Evolutionary conservation across 2,113 vertebrate species (phyloP).

Genomic region (Heterochromis multidens): DNA sequence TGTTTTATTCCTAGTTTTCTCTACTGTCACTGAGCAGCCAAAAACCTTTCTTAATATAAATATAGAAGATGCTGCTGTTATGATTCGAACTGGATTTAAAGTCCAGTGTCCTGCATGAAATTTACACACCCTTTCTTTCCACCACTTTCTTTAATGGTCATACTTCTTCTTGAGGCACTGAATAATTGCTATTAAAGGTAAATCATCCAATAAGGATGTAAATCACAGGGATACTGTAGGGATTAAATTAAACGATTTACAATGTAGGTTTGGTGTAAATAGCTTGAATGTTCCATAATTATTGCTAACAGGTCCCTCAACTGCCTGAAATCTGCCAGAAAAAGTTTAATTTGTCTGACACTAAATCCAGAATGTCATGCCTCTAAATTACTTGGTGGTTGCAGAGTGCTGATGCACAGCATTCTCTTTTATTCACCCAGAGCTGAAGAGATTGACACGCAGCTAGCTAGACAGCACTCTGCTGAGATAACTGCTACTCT

Average conservation of each 20-base stretch:
- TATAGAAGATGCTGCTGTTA: neutral
- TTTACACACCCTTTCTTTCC: neutral
- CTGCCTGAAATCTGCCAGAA: neutral
- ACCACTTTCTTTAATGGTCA: neutral
- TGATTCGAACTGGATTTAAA: neutral
- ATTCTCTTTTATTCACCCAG: constrained; percentile 50
- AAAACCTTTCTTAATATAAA: neutral
- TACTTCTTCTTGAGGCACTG: neutral
- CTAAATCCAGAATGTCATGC: constrained; percentile 61
- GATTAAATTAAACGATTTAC: constrained; percentile 26
- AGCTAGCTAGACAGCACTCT: constrained; percentile 48
- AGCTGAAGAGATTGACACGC: constrained; percentile 46
- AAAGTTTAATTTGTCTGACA: constrained; percentile 22
- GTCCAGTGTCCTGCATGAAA: neutral
- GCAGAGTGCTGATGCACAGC: constrained; percentile 58
- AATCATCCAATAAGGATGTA: neutral
- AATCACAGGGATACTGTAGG: neutral
- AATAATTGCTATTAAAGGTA: neutral
- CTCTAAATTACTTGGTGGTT: constrained; percentile 46
- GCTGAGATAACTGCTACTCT: constrained; percentile 35
- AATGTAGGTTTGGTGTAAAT: neutral
- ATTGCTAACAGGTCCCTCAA: constrained; percentile 7
- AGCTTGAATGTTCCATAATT: constrained; percentile 13
- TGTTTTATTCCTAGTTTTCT: neutral
- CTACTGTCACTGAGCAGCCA: neutral